A percentile compares a stretch with the other conserved stretches of the same genome.
Conservation (phyloP, 2,113 vertebrate genomes). For the Brachyhypopomus gauderio region DNA sequence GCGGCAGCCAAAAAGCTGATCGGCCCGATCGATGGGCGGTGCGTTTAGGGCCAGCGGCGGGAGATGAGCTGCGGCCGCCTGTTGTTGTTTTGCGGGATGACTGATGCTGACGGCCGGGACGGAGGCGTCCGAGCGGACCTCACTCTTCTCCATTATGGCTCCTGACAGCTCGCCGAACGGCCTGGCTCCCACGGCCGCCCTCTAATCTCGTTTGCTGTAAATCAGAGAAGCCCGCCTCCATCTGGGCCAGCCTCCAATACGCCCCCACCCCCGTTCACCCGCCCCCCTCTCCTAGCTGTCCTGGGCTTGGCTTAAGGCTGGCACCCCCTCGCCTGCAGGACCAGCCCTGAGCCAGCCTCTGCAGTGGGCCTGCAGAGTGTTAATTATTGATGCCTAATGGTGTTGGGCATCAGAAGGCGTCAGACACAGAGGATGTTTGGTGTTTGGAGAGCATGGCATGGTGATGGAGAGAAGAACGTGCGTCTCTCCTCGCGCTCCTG, state of each 20-base stretch:
- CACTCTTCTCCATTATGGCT: slow-evolving; percentile 30
- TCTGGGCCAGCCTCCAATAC: not conserved
- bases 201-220: slow-evolving; percentile 50
- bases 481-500: not conserved
- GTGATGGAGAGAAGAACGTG: not conserved
- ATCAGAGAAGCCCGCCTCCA: slow-evolving; percentile 48
- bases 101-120: slow-evolving; percentile 13
- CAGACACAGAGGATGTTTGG: slow-evolving; percentile 27
- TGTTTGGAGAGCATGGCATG: slow-evolving; percentile 4
- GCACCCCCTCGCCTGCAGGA: not conserved
- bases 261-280: no score
- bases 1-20: slow-evolving; percentile 37
- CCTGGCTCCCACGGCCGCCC: slow-evolving; percentile 8
- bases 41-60: slow-evolving; percentile 12
- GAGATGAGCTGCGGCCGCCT: slow-evolving; percentile 13
- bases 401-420: slow-evolving; percentile 54
- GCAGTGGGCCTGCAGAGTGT: slow-evolving; percentile 57
- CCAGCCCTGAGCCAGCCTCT: slow-evolving; percentile 12
- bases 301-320: not conserved
- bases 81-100: slow-evolving; percentile 43
- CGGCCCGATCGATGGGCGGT: slow-evolving; percentile 27
- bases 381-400: slow-evolving; percentile 66
- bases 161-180: slow-evolving; percentile 20
- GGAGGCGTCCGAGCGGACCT: not conserved
- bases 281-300: no score